phyloP scores from a whole-genome alignment of 2,797 vertebrate genomes.

The Pantherophis alleghaniensis region DNA sequence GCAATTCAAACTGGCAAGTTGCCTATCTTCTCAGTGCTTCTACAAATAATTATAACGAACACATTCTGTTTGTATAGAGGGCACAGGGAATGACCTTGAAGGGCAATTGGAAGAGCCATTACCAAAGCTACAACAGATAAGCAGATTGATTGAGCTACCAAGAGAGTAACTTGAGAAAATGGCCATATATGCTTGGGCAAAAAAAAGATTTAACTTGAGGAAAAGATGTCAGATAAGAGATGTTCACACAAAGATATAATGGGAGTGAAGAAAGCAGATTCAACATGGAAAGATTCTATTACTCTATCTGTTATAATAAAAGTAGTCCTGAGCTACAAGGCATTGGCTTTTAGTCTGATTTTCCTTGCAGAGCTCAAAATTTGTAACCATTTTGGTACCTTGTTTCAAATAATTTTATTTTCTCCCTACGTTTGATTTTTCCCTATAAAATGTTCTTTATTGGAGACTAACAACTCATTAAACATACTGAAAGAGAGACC shows the following conservation, averaged over 20 bases:
- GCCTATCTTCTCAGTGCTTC: slow-evolving; percentile 6
- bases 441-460: not conserved
- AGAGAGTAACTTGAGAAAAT: not conserved
- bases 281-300: not conserved
- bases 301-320: not conserved
- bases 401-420: not conserved
- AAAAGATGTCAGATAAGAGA: not conserved
- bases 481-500: not conserved
- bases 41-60: not conserved
- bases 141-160: not conserved
- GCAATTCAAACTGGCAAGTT: slow-evolving; percentile 9
- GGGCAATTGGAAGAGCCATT: not conserved
- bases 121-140: not conserved
- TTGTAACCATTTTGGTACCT: slow-evolving; percentile 2
- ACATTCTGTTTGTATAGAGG: not conserved
- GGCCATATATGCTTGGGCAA: not conserved
- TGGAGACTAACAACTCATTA: not conserved
- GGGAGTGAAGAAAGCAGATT: not conserved
- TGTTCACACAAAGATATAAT: not conserved
- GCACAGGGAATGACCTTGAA: not conserved
- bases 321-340: not conserved
- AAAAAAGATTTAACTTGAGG: not conserved
- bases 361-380: not conserved
- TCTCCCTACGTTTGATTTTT: not conserved
- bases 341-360: not conserved